Evolutionary conservation across 2,113 vertebrate genomes (phyloP).

Genomic region (Uria aalge): DNA sequence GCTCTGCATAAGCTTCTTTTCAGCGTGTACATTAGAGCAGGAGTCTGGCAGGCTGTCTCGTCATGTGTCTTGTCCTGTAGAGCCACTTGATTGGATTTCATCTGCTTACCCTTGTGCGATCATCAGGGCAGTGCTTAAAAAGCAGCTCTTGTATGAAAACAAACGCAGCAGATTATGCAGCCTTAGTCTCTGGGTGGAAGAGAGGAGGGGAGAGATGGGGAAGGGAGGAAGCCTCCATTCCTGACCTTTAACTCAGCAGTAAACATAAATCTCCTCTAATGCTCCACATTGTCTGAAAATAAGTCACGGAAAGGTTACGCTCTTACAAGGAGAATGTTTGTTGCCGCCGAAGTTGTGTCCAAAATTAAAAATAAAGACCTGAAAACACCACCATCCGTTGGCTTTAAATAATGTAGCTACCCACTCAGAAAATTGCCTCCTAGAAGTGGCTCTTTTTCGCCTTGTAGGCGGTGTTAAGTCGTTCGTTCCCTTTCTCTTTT

Average conservation of each 20-base stretch:
- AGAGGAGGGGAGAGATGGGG: conserved; percentile 13
- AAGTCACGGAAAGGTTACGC: neutral
- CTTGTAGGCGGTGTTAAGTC: neutral
- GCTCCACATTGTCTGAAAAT: conserved; percentile 39
- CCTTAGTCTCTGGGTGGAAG: conserved; percentile 6
- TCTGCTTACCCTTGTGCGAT: conserved; percentile 65
- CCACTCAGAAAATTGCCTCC: neutral
- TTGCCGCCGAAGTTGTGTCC: neutral
- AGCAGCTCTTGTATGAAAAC: conserved; percentile 54
- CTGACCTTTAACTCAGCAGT: conserved; percentile 66
- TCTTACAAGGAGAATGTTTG: conserved; percentile 32
- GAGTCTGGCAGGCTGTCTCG: conserved; percentile 52
- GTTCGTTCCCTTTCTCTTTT: neutral
- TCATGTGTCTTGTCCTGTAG: conserved; percentile 67
- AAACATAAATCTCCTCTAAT: conserved; percentile 66
- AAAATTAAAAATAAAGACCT: conserved; percentile 16
- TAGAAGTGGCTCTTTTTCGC: neutral
- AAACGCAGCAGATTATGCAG: conserved; percentile 57
- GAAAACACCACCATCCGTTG: neutral
- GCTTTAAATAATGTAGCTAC: neutral
- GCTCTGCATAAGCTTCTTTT: conserved; percentile 61
- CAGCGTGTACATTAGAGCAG: conserved; percentile 52
- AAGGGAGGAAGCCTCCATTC: conserved; percentile 39
- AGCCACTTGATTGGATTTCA: conserved; percentile 74
- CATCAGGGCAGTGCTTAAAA: conserved; percentile 60